Conservation (phyloP, 2,888 invertebrate genomes). For the Sympetrum striolatum region DNA sequence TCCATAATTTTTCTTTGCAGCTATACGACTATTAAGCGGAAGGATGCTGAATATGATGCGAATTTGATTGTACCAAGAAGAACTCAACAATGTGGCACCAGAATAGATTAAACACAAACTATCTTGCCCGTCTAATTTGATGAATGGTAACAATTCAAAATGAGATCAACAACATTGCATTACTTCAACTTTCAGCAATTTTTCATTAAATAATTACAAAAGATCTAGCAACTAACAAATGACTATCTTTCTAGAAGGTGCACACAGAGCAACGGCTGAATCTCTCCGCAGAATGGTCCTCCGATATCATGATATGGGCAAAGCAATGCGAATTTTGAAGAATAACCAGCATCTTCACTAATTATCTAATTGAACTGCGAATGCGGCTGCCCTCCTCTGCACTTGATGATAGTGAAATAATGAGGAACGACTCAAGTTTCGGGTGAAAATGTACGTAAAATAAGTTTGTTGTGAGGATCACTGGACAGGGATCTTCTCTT, state of each 20-base stretch:
- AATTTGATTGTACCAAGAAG: not conserved
- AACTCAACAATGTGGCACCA: constrained; percentile 1
- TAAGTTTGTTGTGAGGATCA: not conserved
- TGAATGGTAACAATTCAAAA: constrained; percentile 32
- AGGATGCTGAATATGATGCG: too few relatives aligned
- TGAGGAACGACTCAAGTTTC: not conserved
- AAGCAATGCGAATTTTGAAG: not conserved
- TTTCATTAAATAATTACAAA: constrained; percentile 2
- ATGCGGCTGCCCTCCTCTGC: constrained; percentile 8
- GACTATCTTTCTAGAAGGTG: not conserved
- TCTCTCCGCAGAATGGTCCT: not conserved
- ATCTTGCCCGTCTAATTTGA: constrained; percentile 7
- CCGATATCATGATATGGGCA: not conserved
- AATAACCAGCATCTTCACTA: not conserved
- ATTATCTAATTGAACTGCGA: constrained; percentile 19
- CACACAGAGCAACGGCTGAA: not conserved
- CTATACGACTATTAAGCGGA: not conserved
- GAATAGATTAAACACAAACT: not conserved
- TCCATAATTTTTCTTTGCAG: not conserved
- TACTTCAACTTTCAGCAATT: constrained; percentile 26
- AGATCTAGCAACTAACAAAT: constrained; percentile 5
- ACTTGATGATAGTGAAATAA: not conserved
- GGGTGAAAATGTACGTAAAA: too few relatives aligned
- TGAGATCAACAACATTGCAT: constrained; percentile 36
- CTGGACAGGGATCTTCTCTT: constrained; percentile 38